Base-by-base conservation (phyloP, 2,797 vertebrate genomes). In the Perdix hodgsoniae region DNA sequence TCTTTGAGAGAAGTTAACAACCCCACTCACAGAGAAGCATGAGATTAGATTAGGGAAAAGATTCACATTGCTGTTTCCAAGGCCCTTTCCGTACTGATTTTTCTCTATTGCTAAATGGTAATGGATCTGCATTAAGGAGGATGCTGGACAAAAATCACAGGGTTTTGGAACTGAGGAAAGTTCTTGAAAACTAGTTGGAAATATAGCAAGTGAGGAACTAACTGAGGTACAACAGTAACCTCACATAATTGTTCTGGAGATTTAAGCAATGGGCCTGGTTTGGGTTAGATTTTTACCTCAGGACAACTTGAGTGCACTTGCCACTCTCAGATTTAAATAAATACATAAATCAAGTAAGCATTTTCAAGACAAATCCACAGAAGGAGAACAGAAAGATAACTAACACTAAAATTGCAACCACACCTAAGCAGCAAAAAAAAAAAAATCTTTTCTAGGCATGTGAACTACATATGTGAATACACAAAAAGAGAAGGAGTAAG, bases 1-100 rank as follows among this genome's bases (percentile, higher is more conserved):
- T 2, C 60, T 93, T 77, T 86, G 50, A 83, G 44, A n/a, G 40
- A 82, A 65, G 35, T 21, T 90, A 74, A 91, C 74, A 44, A 31
- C 61, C 83, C 85, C 71, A n/a, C 54, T 87, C 0, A 1, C 35
- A 60, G n/a, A 50, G 75, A 89, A 91, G 57, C 22, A 0, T 85
- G 79, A 91, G 75, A 87, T 91, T 72, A 82, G 50, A 81, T 70
- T 83, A 73, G 80, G 82, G 56, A 87, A 94, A 88, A 87, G 80
- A 89, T 69, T 88, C 69, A 83, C 23, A 10, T 3, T 35, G 22
- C 49, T 88, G 11, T 84, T 91, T 91, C 86, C 57, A 73, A 90
- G 54, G 67, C 8, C 74, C 37, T 65, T 83, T 76, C 74, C 81
- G 26, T 56, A 6, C 16, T 74, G 47, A 37, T 85, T 88, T 86